Conservation (phyloP, 2,888 invertebrate species). For the Agrotis segetum region DNA sequence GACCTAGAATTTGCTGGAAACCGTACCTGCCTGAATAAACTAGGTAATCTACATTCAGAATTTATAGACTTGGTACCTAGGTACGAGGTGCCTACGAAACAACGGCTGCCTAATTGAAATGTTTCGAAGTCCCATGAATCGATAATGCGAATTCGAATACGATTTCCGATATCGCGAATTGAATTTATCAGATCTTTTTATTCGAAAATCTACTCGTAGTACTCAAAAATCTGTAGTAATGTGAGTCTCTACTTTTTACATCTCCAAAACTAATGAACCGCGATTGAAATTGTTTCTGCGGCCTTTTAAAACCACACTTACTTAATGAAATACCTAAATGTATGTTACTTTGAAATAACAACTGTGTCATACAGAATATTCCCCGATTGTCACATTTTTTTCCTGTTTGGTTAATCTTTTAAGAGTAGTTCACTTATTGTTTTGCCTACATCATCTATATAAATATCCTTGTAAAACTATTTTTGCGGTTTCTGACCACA, state of each 20-base stretch:
- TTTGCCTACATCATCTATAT: constrained; percentile 7
- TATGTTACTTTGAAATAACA: neutral
- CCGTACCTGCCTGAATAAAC: constrained; percentile 6
- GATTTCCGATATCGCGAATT: constrained; percentile 11
- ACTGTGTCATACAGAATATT: constrained; percentile 3
- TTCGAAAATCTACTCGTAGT: neutral
- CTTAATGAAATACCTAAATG: neutral
- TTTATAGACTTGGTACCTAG: constrained; percentile 36
- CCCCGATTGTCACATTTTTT: neutral
- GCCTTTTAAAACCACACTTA: neutral
- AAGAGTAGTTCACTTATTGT: neutral
- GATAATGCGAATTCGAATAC: constrained; percentile 64
- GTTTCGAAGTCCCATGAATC: constrained; percentile 71
- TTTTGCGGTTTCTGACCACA: constrained; percentile 43
- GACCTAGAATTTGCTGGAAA: constrained; percentile 7
- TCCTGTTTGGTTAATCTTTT: no score
- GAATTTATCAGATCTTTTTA: constrained; percentile 27
- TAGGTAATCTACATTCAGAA: constrained; percentile 38
- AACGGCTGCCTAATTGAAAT: constrained; percentile 66
- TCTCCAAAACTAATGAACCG: constrained; percentile 7
- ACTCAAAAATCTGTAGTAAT: neutral
- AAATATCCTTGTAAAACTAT: constrained; percentile 2
- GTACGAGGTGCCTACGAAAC: constrained; percentile 4
- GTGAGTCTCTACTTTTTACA: neutral
- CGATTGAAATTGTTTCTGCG: neutral